Base-by-base conservation (phyloP, 2,888 invertebrate genomes). In the Proisotoma minuta region DNA sequence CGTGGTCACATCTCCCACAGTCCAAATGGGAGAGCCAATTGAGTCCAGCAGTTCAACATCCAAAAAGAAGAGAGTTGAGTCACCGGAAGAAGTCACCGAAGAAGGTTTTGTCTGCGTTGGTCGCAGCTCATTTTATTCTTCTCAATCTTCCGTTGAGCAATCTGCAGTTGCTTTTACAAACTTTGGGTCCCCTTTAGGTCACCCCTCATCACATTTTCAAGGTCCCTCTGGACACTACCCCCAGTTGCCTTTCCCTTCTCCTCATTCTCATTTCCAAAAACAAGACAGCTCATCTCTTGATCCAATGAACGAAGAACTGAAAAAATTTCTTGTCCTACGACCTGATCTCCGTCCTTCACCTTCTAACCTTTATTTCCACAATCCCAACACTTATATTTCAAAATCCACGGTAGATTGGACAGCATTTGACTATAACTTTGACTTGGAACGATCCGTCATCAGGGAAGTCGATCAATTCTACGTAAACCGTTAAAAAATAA, bases 91-190 rank as follows among this genome's bases (percentile, higher is more conserved):
- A 47, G 26, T 71, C 12, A 69, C 67, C 4, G 71, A 71, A 57
- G 71, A 71, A 59, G 71, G 69, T 1, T 71, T 71, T 48, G 71
- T 71, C 10, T 68, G 64, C 24, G 50, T 71, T 22, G 71, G 69
- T 15, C 60, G 59, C 57, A 71, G 71, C 26, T 69, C 71, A 29
- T 71, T 71, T 60, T 66, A 60, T 43, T 52, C 52, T 18, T 5
- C 8, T n/a, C 18, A 8, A 8, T 34, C 34, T 34, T 15, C 34
- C 8, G 49, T 23, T 5, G 58, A 60, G 23, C 54, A 62, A 12
- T 57, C 65, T 29, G 61, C 62, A 52, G 40, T 65, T 51, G 62
- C 65, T 27, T 61, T n/a, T 29, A 18, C 48, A 47, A 8, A 43
- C 18, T 28, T 59, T 24, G 23, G 52, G 24, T 57, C 28, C n/a